Base-by-base conservation (phyloP, 2,888 invertebrate species). In the Linyphia triangularis region DNA sequence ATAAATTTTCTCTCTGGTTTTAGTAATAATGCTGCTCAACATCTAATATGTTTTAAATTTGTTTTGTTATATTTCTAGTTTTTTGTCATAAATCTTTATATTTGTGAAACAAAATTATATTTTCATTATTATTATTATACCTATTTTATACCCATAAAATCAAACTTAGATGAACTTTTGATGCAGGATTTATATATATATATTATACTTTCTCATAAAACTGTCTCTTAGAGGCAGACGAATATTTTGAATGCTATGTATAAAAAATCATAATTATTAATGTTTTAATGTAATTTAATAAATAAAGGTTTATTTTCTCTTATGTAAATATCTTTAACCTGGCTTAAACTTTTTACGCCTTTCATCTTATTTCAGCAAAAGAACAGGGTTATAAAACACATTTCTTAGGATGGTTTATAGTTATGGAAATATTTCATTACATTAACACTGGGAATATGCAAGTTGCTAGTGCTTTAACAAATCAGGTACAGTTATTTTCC, bases 341-440 rank as follows among this genome's bases (percentile, higher is more conserved):
- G 1, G 13, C 24, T 22, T 26, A 61, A 61, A 22, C 61, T 61
- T 13, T n/a, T n/a, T n/a, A n/a, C n/a, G n/a, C n/a, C n/a, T n/a
- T n/a, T n/a, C n/a, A n/a, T n/a, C n/a, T n/a, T n/a, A n/a, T 61
- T 77, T 37, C 19, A 88, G 88, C 88, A 37, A 88, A 88, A 61
- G 77, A 83, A 7, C 88, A 88, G 30, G 75, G 75, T 26, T 73
- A 83, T 10, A 83, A 83, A 22, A 37, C 88, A n/a, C 69, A 88
- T 69, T 78, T 88, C 43, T 82, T 88, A 16, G 88, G 88, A 26
- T 82, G 82, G 43, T 70, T 88, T 22, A 61, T 88, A 26, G 67
- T 83, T 30, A 69, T 88, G 69, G 88, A 88, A 83, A 77, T 77
- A 19, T 88, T 88, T 51, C 88, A 88, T 63, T 75, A 88, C 33